A percentile compares a stretch with the other conserved stretches of the same genome.
phyloP scores from a whole-genome alignment of 2,888 invertebrate genomes.

The Pollenia angustigena region DNA sequence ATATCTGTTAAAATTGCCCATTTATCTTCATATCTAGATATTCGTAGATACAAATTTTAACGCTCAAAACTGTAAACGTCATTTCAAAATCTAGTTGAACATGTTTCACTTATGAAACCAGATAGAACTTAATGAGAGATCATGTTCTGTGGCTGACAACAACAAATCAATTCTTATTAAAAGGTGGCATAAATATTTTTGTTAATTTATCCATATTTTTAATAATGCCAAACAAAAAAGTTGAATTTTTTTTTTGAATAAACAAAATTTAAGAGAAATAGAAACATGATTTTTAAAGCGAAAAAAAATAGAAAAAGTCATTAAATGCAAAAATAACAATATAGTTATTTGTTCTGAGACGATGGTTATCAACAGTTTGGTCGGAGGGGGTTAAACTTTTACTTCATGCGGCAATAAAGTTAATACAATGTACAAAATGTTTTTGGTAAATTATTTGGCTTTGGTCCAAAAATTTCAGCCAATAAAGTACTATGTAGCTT shows the following conservation, averaged over 20 bases:
- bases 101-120: conserved; percentile 46
- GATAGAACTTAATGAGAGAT: conserved; percentile 45
- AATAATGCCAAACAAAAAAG: conserved; percentile 33
- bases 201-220: conserved; percentile 26
- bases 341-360: no score
- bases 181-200: conserved; percentile 34
- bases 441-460: neutral
- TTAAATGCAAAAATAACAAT: neutral
- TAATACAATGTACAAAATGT: no score
- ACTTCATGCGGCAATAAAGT: no score
- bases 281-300: neutral
- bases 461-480: neutral
- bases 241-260: neutral
- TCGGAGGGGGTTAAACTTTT: no score
- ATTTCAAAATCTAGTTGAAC: conserved; percentile 44
- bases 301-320: neutral
- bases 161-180: conserved; percentile 18
- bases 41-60: neutral
- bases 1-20: conserved; percentile 13
- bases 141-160: neutral
- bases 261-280: neutral
- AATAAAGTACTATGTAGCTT: no score
- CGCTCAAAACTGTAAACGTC: neutral
- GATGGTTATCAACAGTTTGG: no score
- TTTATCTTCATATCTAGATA: neutral